Evolutionary conservation across 2,888 invertebrate genomes (phyloP).

Genomic region (Didymodactylos carnosus): DNA sequence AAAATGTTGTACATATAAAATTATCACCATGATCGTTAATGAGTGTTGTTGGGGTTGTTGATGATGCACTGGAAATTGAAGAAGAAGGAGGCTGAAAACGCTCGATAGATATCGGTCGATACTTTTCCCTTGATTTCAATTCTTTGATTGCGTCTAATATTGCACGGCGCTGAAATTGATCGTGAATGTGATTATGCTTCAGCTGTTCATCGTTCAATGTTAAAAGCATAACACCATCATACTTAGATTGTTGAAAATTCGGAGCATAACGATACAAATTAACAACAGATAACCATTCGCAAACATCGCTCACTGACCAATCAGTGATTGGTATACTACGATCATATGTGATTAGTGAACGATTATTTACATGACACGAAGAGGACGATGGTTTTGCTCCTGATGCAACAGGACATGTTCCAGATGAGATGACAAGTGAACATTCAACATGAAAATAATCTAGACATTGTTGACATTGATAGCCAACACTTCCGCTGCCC

Average conservation of each 20-base stretch:
- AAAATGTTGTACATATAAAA: conserved; percentile 6
- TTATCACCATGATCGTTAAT: conserved; percentile 5
- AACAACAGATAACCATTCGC: conserved; percentile 12
- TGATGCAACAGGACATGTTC: neutral
- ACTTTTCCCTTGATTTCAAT: conserved; percentile 1
- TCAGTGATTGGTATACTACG: neutral
- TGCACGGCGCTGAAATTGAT: conserved; percentile 5
- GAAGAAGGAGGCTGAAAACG: neutral
- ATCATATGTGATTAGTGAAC: neutral
- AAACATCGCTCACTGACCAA: conserved; percentile 5
- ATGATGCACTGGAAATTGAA: no score
- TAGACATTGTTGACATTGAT: conserved; percentile 3
- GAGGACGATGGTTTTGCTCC: no score
- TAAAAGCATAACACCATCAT: conserved; percentile 5
- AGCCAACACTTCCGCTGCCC: conserved; percentile 8
- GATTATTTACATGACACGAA: neutral
- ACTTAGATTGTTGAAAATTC: conserved; percentile 1
- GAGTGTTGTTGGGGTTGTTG: no score
- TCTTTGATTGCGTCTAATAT: conserved; percentile 12
- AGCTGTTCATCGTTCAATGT: conserved; percentile 4
- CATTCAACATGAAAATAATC: conserved; percentile 10
- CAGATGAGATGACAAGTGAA: neutral
- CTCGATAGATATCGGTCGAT: neutral
- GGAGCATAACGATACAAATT: conserved; percentile 12
- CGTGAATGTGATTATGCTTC: conserved; percentile 4